Evolutionary conservation across 2,797 vertebrate species (phyloP), one percentile per base, ranked within the genome.

Genomic region (Anabacerthia variegaticeps): DNA sequence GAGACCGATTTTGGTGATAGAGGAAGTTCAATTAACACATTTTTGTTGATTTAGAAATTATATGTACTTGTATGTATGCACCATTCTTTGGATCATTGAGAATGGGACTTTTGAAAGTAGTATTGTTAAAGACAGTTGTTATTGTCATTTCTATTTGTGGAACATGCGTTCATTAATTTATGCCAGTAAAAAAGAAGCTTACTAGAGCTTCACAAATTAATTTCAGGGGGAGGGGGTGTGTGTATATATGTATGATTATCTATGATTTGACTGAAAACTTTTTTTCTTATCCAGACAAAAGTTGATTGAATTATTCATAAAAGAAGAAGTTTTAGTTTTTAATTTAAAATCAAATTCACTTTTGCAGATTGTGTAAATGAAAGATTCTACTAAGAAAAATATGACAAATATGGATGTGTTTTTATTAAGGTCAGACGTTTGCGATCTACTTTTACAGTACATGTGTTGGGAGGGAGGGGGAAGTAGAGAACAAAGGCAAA

Each of bases 371-470:
- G 41, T 68, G 44, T 93, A 93, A 95, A 89, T 86, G 56, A 81
- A 91, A 89, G 16, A 75, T 82, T 30, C 51, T 88, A 61, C 62
- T 79, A 49, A 77, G 69, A 36, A 86, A 94, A 92, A 66, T 10
- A 39, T 11, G 30, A 65, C 14, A 88, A 68, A 73, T 1, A 0
- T 10, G 28, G 7, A 85, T 88, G 8, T 43, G 10, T 85, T 95
- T 96, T 95, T 94, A 79, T 84, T 80, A 83, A 69, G 51, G 20
- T 80, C 82, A 92, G 85, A 84, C 17, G 0, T 91, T 78, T 73
- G 43, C 43, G 4, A 30, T 44, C 54, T 88, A 32, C 19, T 88
- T 91, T 86, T 85, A 51, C n/a, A 65, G 37, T 62, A 9, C 12
- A 1, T 54, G 7, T 56, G 4, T 36, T 44, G n/a, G 9, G 14